A percentile compares a stretch with the other conserved stretches of the same genome.
phyloP scores from a whole-genome alignment of 2,797 vertebrate genomes.

The Takifugu rubripes region DNA sequence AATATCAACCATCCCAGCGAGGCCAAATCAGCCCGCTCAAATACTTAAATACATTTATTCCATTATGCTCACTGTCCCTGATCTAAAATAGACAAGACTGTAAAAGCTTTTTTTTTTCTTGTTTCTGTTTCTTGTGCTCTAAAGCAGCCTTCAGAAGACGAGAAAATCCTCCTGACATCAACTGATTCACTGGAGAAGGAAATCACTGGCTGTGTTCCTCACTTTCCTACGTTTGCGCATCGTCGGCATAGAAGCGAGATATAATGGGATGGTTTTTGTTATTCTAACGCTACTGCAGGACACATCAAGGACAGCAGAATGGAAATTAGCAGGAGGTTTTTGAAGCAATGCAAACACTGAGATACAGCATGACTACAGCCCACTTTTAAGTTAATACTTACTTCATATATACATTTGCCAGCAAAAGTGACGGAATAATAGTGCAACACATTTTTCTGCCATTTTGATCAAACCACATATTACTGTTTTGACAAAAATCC shows the following conservation, averaged over 20 bases:
- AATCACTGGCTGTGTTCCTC: constrained; percentile 12
- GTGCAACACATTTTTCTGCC: too few relatives aligned
- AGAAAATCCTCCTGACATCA: constrained; percentile 16
- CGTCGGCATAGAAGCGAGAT: constrained; percentile 22
- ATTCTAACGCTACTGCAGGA: constrained; percentile 1
- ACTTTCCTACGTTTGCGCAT: constrained; percentile 23
- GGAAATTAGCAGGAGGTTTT: too few relatives aligned
- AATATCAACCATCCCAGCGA: constrained; percentile 69
- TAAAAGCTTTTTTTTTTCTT: constrained; percentile 15
- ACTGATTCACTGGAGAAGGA: constrained; percentile 21
- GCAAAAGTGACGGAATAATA: constrained; percentile 13
- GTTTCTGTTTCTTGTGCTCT: constrained; percentile 18
- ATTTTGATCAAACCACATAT: too few relatives aligned
- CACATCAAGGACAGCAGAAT: too few relatives aligned
- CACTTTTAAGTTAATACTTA: constrained; percentile 16
- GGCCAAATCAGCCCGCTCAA: constrained; percentile 64
- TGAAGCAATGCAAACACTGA: too few relatives aligned
- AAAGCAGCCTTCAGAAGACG: constrained; percentile 10
- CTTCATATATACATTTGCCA: constrained; percentile 1
- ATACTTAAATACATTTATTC: constrained; percentile 71
- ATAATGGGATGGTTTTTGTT: constrained; percentile 29
- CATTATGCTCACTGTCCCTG: constrained; percentile 62
- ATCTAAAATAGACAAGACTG: constrained; percentile 43
- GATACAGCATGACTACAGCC: not conserved
- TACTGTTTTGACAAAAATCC: too few relatives aligned